phyloP scores from a whole-genome alignment of 2,797 vertebrate species.

The Acestrorhynchus altus region DNA sequence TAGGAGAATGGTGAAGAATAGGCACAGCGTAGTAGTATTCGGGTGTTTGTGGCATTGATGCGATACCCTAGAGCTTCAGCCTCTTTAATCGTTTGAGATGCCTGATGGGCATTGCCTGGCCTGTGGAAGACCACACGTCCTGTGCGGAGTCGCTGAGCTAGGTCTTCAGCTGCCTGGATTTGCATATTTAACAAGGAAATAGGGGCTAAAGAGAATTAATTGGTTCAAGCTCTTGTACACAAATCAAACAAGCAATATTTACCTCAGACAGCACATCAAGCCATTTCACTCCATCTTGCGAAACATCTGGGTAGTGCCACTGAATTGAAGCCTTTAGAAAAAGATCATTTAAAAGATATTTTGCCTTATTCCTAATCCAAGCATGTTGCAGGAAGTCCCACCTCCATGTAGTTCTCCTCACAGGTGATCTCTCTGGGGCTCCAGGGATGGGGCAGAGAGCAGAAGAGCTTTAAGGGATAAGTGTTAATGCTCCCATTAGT shows the following conservation, averaged over 20 bases:
- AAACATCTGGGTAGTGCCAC: slow-evolving; percentile 21
- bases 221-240: neutral
- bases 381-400: slow-evolving; percentile 32
- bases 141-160: slow-evolving; percentile 24
- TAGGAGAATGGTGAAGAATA: slow-evolving; percentile 72
- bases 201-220: neutral
- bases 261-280: slow-evolving; percentile 26
- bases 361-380: neutral
- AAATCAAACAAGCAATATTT: neutral
- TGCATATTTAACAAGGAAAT: neutral
- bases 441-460: slow-evolving; percentile 62
- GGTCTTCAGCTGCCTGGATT: slow-evolving; percentile 41
- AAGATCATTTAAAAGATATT: neutral
- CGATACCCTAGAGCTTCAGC: slow-evolving; percentile 72
- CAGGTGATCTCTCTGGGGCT: slow-evolving; percentile 72
- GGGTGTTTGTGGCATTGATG: slow-evolving; percentile 63
- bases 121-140: slow-evolving; percentile 72
- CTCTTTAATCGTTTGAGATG: slow-evolving; percentile 56
- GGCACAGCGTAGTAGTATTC: slow-evolving; percentile 66
- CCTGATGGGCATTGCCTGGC: slow-evolving; percentile 52
- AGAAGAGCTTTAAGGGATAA: slow-evolving; percentile 69
- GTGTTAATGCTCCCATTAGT: slow-evolving; percentile 57
- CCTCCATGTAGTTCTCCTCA: slow-evolving; percentile 77
- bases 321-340: slow-evolving; percentile 34
- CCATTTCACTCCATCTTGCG: slow-evolving; percentile 4